Evolutionary conservation across 2,888 invertebrate species (phyloP), one percentile per base, ranked within the genome.

Genomic region (Spatulosminthurus flaviceps): DNA sequence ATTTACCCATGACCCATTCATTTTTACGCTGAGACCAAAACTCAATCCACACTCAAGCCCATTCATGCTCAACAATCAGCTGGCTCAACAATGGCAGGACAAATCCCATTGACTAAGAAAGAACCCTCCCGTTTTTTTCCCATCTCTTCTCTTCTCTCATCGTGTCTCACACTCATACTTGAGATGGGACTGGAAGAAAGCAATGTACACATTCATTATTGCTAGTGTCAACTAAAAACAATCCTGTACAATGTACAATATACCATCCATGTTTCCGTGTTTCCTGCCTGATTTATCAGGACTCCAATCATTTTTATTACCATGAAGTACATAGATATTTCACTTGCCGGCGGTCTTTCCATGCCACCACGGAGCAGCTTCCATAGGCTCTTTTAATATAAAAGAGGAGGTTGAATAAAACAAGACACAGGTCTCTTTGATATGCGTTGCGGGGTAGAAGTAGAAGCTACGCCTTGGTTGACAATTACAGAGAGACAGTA

Each of bases 1-100:
- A 1, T 2, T 2, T 1, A 51, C 51, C 16, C n/a, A 67, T 11
- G 67, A 67, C 29, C 67, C 67, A 67, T 67, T 67, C 67, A 67
- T 67, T 67, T 24, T 13, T 64, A 34, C 34, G 34, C 34, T 34
- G 5, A 16, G 26, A 16, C 26, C 19, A 29, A 24, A 26, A n/a
- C 60, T 28, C 28, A 60, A 51, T 51, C 7, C 16, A 51, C 16
- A 60, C 60, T 73, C 73, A 73, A 51, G 72, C 73, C 60, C 73
- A 73, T 73, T 73, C 73, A 73, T 73, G 26, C 73, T 73, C 73
- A 60, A 73, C 73, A 73, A 73, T 73, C 43, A 60, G 41, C 70
- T 41, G 70, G 28, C 2, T n/a, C n/a, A 70, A 41, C 70, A 70
- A 70, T 70, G 41, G 34, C 9, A 34, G 70, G 70, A 70, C 34